These are phyloP conservation scores for Myiopsitta monachus DNA, from an alignment of 2,113 vertebrate species.

Conservation along the genomic window DNA sequence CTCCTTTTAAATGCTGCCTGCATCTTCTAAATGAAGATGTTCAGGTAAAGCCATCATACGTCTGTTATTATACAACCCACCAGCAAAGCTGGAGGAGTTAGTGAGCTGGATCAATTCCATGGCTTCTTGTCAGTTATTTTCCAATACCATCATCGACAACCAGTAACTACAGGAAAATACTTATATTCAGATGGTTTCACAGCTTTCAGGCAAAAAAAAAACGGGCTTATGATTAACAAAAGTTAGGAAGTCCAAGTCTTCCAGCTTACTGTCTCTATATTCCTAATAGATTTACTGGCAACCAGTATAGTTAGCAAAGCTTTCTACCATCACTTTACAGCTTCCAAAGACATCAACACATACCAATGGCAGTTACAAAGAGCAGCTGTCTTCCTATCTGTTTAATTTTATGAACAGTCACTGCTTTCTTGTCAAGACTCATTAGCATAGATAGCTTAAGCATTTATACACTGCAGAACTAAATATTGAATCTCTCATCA, in stretches of 20 bases:
- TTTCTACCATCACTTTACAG: background rate
- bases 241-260: background rate
- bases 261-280: background rate
- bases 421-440: background rate
- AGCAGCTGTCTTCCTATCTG: background rate
- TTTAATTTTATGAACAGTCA: background rate
- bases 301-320: background rate
- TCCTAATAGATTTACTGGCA: background rate
- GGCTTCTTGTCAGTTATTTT: background rate
- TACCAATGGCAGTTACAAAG: accelerated
- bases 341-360: background rate
- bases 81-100: background rate
- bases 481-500: background rate
- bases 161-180: background rate
- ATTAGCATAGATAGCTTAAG: background rate
- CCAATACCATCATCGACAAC: background rate
- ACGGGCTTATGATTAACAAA: background rate
- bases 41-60: background rate
- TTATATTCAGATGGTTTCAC: background rate
- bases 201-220: background rate
- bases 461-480: background rate
- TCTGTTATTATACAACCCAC: background rate
- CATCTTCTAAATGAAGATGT: background rate
- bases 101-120: background rate
- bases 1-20: background rate